Conservation (phyloP, 2,888 invertebrate genomes). For the Polyommatus icarus region DNA sequence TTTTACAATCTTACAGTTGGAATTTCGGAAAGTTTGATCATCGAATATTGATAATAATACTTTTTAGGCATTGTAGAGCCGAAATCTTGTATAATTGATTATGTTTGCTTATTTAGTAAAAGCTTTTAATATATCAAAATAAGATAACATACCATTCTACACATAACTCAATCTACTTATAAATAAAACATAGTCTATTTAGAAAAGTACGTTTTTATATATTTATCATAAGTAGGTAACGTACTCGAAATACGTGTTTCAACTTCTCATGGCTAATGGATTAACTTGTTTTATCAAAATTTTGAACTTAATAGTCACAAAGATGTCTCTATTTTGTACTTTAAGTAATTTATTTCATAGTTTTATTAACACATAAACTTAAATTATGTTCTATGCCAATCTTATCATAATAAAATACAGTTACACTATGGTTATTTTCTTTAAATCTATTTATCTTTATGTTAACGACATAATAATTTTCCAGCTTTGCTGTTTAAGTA, state of each 20-base stretch:
- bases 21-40: too few relatives aligned
- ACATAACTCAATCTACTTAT: background rate
- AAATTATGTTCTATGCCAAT: background rate
- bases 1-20: too few relatives aligned
- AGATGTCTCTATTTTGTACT: conserved; percentile 10
- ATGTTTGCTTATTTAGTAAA: too few relatives aligned
- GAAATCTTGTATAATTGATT: too few relatives aligned
- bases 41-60: too few relatives aligned
- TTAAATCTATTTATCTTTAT: conserved; percentile 12
- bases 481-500: background rate
- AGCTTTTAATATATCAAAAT: too few relatives aligned
- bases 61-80: too few relatives aligned
- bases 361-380: conserved; percentile 26
- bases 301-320: background rate
- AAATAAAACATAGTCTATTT: background rate
- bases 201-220: background rate
- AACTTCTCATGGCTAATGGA: background rate
- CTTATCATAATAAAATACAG: background rate
- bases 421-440: background rate
- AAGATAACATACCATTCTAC: background rate
- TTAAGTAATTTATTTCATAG: background rate
- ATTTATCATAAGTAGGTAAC: background rate
- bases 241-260: background rate
- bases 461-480: conserved; percentile 12
- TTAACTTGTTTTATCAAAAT: conserved; percentile 12